Evolutionary conservation across 1,140 invertebrate species (phyloP).

Genomic region (Drosophila auraria): DNA sequence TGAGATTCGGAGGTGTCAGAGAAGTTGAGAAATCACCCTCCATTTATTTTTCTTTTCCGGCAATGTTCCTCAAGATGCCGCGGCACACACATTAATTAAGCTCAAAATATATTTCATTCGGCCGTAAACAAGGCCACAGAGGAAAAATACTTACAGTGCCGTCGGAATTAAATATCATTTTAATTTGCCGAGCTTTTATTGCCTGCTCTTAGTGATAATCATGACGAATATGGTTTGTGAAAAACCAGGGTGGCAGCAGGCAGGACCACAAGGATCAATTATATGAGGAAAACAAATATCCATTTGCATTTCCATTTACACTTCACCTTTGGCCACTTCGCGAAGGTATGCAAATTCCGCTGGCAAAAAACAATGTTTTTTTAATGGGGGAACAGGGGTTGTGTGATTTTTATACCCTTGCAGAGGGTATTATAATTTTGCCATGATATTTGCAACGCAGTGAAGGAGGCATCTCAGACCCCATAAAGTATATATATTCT

Average conservation of each 20-base stretch:
- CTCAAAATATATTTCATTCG: conserved; percentile 41
- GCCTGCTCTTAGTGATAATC: conserved; percentile 12
- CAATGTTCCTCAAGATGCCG: conserved; percentile 25
- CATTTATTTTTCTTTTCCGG: conserved; percentile 56
- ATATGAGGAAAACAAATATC: not conserved
- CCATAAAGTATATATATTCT: too few relatives aligned
- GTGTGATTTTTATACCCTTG: too few relatives aligned
- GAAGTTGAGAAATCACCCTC: conserved; percentile 52
- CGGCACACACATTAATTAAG: conserved; percentile 49
- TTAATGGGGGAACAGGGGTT: not conserved
- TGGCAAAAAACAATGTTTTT: conserved; percentile 15
- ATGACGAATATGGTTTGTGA: conserved; percentile 18
- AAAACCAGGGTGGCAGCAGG: too few relatives aligned
- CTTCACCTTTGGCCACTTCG: not conserved
- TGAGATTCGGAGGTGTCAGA: conserved; percentile 2
- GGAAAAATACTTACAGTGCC: not conserved
- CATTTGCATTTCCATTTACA: conserved; percentile 26
- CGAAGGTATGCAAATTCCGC: conserved; percentile 17
- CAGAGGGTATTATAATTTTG: too few relatives aligned
- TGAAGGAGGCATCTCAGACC: too few relatives aligned
- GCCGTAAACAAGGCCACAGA: conserved; percentile 26
- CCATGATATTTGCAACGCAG: too few relatives aligned
- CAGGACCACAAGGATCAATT: conserved; percentile 7
- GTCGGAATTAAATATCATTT: conserved; percentile 21
- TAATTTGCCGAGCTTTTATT: conserved; percentile 1